phyloP scores from a whole-genome alignment of 2,113 vertebrate species.

The Tinamus guttatus region DNA sequence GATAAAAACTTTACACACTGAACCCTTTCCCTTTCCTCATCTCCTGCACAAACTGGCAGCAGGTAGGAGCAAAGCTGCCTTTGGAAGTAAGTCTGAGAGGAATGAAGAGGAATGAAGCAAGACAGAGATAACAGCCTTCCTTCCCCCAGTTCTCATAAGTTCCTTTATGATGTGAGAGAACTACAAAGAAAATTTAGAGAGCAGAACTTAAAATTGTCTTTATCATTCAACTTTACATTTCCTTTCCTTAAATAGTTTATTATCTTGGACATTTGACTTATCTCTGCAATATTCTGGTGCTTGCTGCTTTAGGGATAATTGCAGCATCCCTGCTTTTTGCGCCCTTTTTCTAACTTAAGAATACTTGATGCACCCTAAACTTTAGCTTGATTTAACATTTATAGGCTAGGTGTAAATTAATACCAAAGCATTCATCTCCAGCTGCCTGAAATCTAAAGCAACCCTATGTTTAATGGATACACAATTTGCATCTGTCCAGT shows the following conservation, averaged over 20 bases:
- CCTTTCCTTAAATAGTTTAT: background rate
- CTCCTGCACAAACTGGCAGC: background rate
- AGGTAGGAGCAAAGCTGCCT: background rate
- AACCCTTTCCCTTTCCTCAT: background rate
- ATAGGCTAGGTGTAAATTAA: conserved; percentile 16
- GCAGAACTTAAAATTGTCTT: background rate
- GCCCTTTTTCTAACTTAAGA: background rate
- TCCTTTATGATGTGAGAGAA: background rate
- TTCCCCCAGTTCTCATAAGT: background rate
- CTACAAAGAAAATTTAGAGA: background rate
- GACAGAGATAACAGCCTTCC: background rate
- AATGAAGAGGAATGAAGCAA: background rate
- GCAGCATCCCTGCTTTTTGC: background rate
- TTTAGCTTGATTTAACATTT: conserved; percentile 8
- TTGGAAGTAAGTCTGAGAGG: background rate
- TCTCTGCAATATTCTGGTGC: background rate
- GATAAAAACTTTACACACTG: too few species aligned
- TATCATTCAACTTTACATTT: background rate
- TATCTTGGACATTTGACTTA: background rate
- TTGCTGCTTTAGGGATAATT: background rate
- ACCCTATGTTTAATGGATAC: conserved; percentile 2
- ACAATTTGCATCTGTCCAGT: conserved; percentile 44
- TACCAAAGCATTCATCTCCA: background rate
- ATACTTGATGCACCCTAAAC: background rate
- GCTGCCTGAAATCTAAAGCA: conserved; percentile 34